phyloP scores from a whole-genome alignment of 2,888 invertebrate genomes.

The Drosophila subsilvestris region DNA sequence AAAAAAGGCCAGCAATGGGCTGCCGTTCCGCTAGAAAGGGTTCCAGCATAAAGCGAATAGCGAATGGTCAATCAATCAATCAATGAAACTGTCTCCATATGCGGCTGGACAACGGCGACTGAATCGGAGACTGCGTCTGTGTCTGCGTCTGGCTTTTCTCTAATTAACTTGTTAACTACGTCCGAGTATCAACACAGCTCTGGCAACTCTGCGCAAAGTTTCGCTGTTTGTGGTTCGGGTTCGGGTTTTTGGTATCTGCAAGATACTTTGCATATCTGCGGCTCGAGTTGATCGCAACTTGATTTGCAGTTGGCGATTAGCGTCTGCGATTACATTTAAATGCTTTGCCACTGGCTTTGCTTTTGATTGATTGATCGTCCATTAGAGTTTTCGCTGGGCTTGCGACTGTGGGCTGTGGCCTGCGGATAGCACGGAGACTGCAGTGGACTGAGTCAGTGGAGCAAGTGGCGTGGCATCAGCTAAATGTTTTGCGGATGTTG shows the following conservation, averaged over 20 bases:
- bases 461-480: not conserved
- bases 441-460: slow-evolving; percentile 11
- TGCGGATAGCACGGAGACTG: not conserved
- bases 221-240: not conserved
- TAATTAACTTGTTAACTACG: slow-evolving; percentile 53
- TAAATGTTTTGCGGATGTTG: not conserved
- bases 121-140: slow-evolving; percentile 7
- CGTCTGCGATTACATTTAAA: slow-evolving; percentile 68
- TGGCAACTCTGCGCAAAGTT: slow-evolving; percentile 22
- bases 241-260: slow-evolving; percentile 7
- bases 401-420: slow-evolving; percentile 7
- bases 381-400: slow-evolving; percentile 34
- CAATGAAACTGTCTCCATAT: slow-evolving; percentile 27
- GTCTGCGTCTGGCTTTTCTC: slow-evolving; percentile 39
- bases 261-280: slow-evolving; percentile 52
- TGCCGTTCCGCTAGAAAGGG: not conserved
- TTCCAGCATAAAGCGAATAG: not conserved
- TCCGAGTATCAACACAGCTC: slow-evolving; percentile 12
- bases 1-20: not conserved
- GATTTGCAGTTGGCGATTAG: slow-evolving; percentile 69
- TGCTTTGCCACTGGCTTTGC: slow-evolving; percentile 65
- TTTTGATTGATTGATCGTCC: slow-evolving; percentile 62
- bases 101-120: slow-evolving; percentile 39
- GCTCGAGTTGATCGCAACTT: slow-evolving; percentile 55
- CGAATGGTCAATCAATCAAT: slow-evolving; percentile 24